Conservation (phyloP, 2,113 vertebrate species). For the Urocynchramus pylzowi region DNA sequence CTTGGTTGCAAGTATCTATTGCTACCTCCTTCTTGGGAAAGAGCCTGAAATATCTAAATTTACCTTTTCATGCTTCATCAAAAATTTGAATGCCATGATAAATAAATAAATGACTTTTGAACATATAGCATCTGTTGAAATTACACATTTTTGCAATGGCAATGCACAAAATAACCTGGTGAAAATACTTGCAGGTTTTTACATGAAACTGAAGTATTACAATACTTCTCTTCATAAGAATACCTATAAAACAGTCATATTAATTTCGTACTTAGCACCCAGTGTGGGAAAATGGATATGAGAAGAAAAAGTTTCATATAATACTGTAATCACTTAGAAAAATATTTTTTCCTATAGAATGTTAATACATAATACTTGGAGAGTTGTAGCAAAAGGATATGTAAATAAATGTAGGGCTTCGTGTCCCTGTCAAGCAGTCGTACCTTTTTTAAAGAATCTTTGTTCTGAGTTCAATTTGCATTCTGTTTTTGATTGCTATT, state of each 20-base stretch:
- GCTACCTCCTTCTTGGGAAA: not conserved
- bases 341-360: not conserved
- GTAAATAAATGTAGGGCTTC: not conserved
- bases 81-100: not conserved
- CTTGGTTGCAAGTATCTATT: not conserved
- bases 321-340: not conserved
- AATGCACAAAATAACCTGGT: not conserved
- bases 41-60: not conserved
- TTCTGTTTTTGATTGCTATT: not conserved
- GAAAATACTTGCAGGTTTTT: not conserved
- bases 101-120: not conserved
- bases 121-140: not conserved
- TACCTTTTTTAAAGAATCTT: not conserved
- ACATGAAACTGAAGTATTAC: not conserved
- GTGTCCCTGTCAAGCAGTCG: not conserved
- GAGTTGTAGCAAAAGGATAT: not conserved
- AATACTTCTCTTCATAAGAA: not conserved
- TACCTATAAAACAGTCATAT: not conserved
- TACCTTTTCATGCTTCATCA: not conserved
- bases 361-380: not conserved
- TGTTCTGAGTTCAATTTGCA: not conserved
- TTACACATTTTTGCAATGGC: not conserved
- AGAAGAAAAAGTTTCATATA: not conserved
- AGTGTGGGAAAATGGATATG: not conserved
- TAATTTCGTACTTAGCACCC: not conserved